Base-by-base conservation (phyloP, 2,113 vertebrate genomes). In the Bucco capensis region DNA sequence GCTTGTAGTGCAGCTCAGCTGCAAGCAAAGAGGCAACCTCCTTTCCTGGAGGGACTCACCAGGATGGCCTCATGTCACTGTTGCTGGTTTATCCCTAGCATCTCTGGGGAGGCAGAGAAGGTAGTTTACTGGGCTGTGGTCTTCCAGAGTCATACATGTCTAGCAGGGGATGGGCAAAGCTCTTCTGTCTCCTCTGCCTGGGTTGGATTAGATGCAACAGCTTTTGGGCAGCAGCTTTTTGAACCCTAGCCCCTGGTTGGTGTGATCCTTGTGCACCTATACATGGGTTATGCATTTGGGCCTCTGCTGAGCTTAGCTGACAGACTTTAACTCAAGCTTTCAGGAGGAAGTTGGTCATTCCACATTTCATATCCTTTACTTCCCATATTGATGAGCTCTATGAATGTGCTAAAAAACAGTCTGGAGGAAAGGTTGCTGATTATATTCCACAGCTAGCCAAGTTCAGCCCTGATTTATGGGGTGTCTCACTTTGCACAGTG, bases 401-500 rank as follows among this genome's bases (percentile, higher is more conserved):
- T n/a, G n/a, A n/a, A n/a, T n/a, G n/a, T n/a, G n/a, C n/a, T n/a
- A n/a, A n/a, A n/a, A n/a, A n/a, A n/a, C n/a, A n/a, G n/a, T n/a
- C n/a, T n/a, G n/a, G n/a, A n/a, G n/a, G n/a, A 99, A 99, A 99
- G 99, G 99, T 99, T 97, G 99, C 99, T 44, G 99, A 99, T 96
- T 99, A 99, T 97, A 99, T 99, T 95, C 99, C 99, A 91, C 99
- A 99, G 60, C 97, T 99, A 97, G 98, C 99, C 56, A 99, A 99
- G 89, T 99, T 99, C 97, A 99, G 99, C 89, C 99, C 99, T 12
- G 99, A 99, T 95, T 97, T 99, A 91, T 99, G 99, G 99, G 99
- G 98, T 19, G 99, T 99, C 19, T 98, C 99, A 23, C 97, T 99
- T 82, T 99, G 99, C 97, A 99, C 99, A 27, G 98, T 99, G 8